phyloP scores from a whole-genome alignment of 2,888 invertebrate genomes.

The Apomyelois bistriatella region DNA sequence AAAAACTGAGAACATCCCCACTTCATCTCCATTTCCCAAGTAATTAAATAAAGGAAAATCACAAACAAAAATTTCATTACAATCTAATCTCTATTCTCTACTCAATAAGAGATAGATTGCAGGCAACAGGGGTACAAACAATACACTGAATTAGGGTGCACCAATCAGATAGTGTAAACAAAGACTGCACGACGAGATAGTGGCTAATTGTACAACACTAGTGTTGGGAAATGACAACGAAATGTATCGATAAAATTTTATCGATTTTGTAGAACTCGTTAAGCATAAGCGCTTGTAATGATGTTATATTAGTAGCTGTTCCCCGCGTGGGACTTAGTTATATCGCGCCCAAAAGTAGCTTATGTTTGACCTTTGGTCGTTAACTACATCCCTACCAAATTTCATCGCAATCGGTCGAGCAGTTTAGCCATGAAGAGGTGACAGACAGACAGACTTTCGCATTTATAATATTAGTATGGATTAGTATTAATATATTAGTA shows the following conservation, averaged over 20 bases:
- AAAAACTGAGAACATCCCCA: not conserved
- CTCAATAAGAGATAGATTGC: not conserved
- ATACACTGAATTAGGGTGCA: slow-evolving; percentile 6
- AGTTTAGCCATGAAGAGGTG: too few relatives aligned
- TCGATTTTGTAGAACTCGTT: not conserved
- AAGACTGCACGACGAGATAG: slow-evolving; percentile 22
- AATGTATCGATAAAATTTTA: not conserved
- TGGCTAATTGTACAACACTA: slow-evolving; percentile 23
- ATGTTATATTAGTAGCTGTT: too few relatives aligned
- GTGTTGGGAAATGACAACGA: slow-evolving; percentile 12
- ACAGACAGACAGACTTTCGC: too few relatives aligned
- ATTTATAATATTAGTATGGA: too few relatives aligned
- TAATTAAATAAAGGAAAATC: slow-evolving; percentile 4
- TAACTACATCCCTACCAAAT: too few relatives aligned
- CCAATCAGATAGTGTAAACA: slow-evolving; percentile 19
- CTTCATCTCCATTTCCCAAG: slow-evolving; percentile 7
- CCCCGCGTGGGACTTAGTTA: too few relatives aligned
- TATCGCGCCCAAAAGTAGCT: too few relatives aligned
- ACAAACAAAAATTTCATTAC: not conserved
- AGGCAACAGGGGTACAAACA: not conserved
- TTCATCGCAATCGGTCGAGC: too few relatives aligned
- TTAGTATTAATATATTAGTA: too few relatives aligned
- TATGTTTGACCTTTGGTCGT: too few relatives aligned
- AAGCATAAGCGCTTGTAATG: not conserved
- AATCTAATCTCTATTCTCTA: not conserved